These are phyloP conservation scores for Pseudochirops corinnae DNA, from an alignment of 2,797 vertebrate genomes.

Conservation along the genomic window DNA sequence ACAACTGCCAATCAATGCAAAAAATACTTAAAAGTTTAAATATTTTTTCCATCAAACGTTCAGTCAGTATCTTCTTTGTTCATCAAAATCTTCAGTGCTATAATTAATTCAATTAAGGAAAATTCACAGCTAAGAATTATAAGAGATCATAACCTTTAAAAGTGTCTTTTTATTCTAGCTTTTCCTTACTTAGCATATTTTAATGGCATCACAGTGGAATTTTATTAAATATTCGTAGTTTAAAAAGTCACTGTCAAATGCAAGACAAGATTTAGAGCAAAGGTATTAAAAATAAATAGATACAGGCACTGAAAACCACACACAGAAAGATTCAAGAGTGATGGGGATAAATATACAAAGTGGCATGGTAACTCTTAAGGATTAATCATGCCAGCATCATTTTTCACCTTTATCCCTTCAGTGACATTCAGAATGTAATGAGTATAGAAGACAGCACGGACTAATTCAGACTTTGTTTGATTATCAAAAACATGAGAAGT, in stretches of 20 bases:
- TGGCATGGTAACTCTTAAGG: constrained; percentile 47
- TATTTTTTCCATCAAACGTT: constrained; percentile 72
- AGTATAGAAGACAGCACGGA: fast-evolving
- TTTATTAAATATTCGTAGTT: constrained; percentile 63
- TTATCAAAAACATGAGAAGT: not conserved
- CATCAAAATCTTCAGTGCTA: constrained; percentile 75
- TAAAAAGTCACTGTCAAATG: constrained; percentile 64
- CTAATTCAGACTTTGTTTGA: not conserved
- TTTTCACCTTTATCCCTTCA: not conserved
- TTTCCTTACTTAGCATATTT: constrained; percentile 84
- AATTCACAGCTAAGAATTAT: constrained; percentile 76
- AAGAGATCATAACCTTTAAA: constrained; percentile 83
- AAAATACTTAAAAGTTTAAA: constrained; percentile 84
- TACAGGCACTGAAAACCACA: constrained; percentile 47
- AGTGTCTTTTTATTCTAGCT: constrained; percentile 65
- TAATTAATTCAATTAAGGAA: constrained; percentile 85
- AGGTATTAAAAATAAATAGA: constrained; percentile 71
- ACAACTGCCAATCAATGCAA: constrained; percentile 78
- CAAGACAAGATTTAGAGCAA: constrained; percentile 35
- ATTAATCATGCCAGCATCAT: not conserved
- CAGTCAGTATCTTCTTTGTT: constrained; percentile 77
- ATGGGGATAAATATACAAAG: constrained; percentile 35
- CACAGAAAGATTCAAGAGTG: constrained; percentile 57
- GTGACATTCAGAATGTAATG: constrained; percentile 13
- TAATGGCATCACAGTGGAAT: constrained; percentile 78